Evolutionary conservation across 2,797 vertebrate species (phyloP), one percentile per base, ranked within the genome.

Genomic region (Danio albolineatus): DNA sequence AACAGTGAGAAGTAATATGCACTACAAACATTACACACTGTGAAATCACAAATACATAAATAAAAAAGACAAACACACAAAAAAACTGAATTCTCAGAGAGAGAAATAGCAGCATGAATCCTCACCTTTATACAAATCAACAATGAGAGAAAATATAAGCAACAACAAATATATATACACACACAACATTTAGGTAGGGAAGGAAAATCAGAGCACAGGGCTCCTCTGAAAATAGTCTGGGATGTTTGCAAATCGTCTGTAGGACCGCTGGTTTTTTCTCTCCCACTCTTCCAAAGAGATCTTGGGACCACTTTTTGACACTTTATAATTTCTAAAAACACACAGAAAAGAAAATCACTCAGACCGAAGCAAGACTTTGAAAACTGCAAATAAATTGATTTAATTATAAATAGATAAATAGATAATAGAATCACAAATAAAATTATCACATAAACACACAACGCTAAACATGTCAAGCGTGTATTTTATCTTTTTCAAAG

Each of bases 241-340:
- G n/a, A 95, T 67, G 0, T 70, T 78, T 38, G 85, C 85, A 83
- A 96, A 97, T 13, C 93, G 85, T 21, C 82, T 85, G 4, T 73
- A 66, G 16, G 49, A 57, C 12, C 13, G 19, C 5, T 0, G 1
- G 28, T 86, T 93, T 62, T 69, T 75, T 8, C 14, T 76, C 13
- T 91, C 85, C 94, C 95, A 94, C 19, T 92, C 87, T 0, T 38
- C 4, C 6, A 94, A 90, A 4, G 89, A 86, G 62, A 81, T 82
- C 7, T 78, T 7, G 48, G 83, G 75, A 67, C 85, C 48, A 4
- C 41, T 65, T 0, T 48, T 8, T 14, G 13, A 8, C 21, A 17
- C 9, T 51, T 51, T 51, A 14, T 51, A 51, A 14, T 51, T 51
- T 4, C 56, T 10, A 53, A 13, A 14, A 73, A 43, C 3, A 28